These are phyloP conservation scores for Phoenicopterus ruber DNA, from an alignment of 2,113 vertebrate species.

Conservation along the genomic window DNA sequence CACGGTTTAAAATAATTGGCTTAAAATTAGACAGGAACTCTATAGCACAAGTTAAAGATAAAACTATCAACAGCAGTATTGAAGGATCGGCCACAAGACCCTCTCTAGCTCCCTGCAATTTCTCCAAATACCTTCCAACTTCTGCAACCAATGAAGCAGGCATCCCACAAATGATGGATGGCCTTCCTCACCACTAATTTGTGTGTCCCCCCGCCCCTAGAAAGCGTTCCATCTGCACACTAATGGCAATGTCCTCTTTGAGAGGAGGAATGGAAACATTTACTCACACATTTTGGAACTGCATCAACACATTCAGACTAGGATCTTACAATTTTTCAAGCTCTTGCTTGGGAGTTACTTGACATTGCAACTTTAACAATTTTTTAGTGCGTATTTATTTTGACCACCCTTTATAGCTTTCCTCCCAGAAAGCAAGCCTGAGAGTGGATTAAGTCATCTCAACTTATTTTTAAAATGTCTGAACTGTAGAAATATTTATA, in stretches of 20 bases:
- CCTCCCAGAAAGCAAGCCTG: constrained; percentile 5
- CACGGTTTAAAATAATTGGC: neutral
- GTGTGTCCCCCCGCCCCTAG: neutral
- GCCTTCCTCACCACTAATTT: neutral
- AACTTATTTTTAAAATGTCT: constrained; percentile 38
- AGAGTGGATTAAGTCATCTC: constrained; percentile 29
- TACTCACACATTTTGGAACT: neutral
- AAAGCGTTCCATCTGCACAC: neutral
- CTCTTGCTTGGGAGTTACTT: neutral
- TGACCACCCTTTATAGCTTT: constrained; percentile 12
- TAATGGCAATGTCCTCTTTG: neutral
- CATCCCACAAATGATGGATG: neutral
- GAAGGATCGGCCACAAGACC: neutral
- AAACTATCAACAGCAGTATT: neutral
- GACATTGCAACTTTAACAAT: neutral
- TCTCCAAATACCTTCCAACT: neutral
- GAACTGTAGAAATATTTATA: constrained; percentile 54
- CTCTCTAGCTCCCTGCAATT: neutral
- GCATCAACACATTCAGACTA: neutral
- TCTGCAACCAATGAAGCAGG: neutral
- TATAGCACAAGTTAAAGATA: neutral
- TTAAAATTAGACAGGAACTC: neutral
- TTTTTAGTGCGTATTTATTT: neutral
- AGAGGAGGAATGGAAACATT: neutral
- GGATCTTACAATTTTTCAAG: neutral